These are phyloP conservation scores for Labia minor DNA, from an alignment of 2,888 invertebrate genomes.

Conservation along the genomic window DNA sequence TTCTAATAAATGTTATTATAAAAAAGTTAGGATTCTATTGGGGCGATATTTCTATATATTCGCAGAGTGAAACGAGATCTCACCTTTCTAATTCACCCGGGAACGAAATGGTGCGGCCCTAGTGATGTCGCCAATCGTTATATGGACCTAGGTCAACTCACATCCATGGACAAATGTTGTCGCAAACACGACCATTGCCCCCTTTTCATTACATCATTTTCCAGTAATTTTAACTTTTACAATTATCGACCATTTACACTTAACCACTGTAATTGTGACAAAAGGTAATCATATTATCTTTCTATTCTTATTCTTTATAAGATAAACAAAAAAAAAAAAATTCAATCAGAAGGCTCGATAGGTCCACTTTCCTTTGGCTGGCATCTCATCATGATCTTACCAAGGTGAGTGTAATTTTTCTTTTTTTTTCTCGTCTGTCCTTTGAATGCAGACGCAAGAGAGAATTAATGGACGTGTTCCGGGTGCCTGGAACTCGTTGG, in stretches of 20 bases:
- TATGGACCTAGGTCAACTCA: conserved; percentile 49
- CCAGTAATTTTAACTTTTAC: conserved; percentile 49
- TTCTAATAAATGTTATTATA: too few relatives aligned
- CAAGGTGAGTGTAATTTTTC: conserved; percentile 21
- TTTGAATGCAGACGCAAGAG: conserved; percentile 38
- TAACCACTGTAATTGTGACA: conserved; percentile 66
- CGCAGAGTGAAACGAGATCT: conserved; percentile 24
- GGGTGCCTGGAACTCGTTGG: conserved; percentile 87
- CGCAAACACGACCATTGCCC: conserved; percentile 62
- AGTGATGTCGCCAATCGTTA: conserved; percentile 47
- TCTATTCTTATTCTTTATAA: neutral
- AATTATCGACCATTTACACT: conserved; percentile 61
- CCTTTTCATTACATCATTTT: conserved; percentile 50
- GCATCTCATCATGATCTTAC: neutral
- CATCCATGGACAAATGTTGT: conserved; percentile 58
- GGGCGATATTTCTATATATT: neutral
- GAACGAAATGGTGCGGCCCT: conserved; percentile 66
- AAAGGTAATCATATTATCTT: conserved; percentile 50
- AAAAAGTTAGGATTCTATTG: too few relatives aligned
- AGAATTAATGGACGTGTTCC: conserved; percentile 52
- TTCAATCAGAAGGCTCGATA: conserved; percentile 4
- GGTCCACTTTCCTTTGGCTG: neutral
- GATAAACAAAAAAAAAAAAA: too few relatives aligned
- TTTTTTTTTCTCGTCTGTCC: too few relatives aligned
- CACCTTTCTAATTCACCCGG: conserved; percentile 44